These are phyloP conservation scores for Cephus runcator DNA, from an alignment of 2,888 invertebrate genomes.

Conservation along the genomic window DNA sequence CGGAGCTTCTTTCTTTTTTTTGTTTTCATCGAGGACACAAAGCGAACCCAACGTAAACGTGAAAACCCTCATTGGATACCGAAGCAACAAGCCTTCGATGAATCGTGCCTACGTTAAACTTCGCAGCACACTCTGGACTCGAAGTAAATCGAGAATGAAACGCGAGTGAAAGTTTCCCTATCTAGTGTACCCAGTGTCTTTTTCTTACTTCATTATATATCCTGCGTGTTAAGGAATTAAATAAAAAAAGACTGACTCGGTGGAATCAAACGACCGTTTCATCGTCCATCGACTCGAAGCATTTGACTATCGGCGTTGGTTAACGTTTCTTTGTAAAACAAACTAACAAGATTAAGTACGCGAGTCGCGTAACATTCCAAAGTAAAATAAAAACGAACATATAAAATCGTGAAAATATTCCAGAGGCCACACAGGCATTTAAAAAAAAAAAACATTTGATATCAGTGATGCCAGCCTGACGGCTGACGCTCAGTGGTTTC, in stretches of 20 bases:
- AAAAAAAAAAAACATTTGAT: conserved; percentile 1
- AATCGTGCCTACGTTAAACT: neutral
- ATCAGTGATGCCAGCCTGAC: conserved; percentile 47
- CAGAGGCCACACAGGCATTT: conserved; percentile 9
- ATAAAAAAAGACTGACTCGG: neutral
- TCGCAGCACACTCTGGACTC: neutral
- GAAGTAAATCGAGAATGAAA: neutral
- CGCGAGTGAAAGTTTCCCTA: neutral
- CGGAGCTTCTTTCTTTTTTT: neutral
- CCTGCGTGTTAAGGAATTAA: neutral
- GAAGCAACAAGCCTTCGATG: neutral
- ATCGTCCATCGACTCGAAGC: neutral
- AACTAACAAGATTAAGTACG: neutral
- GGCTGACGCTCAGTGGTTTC: conserved; percentile 54
- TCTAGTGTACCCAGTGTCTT: neutral
- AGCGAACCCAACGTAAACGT: neutral
- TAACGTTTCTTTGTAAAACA: neutral
- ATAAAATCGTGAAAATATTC: conserved; percentile 10
- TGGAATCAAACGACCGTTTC: neutral
- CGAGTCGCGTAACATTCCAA: neutral
- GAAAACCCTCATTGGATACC: neutral
- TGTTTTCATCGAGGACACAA: neutral
- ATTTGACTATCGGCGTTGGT: neutral
- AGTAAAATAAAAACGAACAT: conserved; percentile 2
- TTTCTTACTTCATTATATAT: neutral